Conservation (phyloP, 2,113 vertebrate species). For the Hypomesus transpacificus region DNA sequence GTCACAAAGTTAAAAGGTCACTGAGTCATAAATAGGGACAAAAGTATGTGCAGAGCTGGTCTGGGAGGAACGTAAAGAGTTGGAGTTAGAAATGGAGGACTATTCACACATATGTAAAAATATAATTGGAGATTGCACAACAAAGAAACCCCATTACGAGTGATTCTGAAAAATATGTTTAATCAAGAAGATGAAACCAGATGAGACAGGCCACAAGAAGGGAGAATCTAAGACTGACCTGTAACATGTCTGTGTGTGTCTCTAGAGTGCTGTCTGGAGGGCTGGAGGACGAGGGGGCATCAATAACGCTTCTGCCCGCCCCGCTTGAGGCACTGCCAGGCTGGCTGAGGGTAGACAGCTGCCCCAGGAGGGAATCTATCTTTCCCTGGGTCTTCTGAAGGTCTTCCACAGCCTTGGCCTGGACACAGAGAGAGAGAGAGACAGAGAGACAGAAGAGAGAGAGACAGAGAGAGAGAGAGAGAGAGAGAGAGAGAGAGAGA, state of each 20-base stretch:
- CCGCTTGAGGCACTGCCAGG: conserved; percentile 18
- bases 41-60: background rate
- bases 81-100: background rate
- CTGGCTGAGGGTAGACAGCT: conserved; percentile 58
- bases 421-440: conserved; percentile 36
- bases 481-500: conserved; percentile 11
- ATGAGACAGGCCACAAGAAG: background rate
- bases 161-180: background rate
- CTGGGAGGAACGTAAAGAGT: background rate
- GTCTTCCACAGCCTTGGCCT: conserved; percentile 89
- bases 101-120: background rate
- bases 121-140: background rate
- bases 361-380: conserved; percentile 79
- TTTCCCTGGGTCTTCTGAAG: conserved; percentile 84
- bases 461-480: background rate
- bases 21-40: too few relatives aligned
- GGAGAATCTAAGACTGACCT: conserved; percentile 70
- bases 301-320: conserved; percentile 19
- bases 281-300: conserved; percentile 24
- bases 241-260: conserved; percentile 76
- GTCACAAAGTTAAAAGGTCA: background rate
- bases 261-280: conserved; percentile 67
- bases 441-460: conserved; percentile 33
- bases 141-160: background rate
- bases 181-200: background rate